Conservation (phyloP, 1,140 invertebrate genomes). For the Caerostris darwini region DNA sequence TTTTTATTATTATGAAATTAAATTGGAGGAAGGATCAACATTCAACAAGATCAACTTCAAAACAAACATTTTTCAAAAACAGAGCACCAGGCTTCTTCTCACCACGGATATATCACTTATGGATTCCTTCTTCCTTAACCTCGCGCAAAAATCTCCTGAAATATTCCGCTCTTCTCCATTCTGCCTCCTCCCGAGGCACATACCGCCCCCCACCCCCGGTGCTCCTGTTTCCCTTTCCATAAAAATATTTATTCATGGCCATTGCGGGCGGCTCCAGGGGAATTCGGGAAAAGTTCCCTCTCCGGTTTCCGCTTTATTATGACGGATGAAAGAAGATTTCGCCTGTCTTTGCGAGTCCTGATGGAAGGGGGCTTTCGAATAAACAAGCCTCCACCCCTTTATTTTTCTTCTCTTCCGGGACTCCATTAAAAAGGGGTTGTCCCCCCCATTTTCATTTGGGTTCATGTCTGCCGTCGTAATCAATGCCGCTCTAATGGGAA, state of each 20-base stretch:
- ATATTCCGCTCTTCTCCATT: background rate
- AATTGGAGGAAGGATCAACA: too few species aligned
- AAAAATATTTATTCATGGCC: slow-evolving; percentile 40
- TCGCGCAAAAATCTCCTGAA: too few species aligned
- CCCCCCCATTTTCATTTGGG: too few species aligned
- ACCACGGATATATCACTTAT: too few species aligned
- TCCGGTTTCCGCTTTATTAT: background rate
- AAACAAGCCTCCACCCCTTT: background rate
- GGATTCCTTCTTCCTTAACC: too few species aligned
- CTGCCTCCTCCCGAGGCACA: background rate
- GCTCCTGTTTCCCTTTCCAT: background rate
- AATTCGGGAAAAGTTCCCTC: background rate
- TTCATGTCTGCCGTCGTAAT: background rate
- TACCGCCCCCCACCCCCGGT: background rate
- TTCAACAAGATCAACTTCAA: too few species aligned
- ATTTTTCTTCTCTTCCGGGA: too few species aligned
- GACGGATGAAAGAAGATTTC: slow-evolving; percentile 38
- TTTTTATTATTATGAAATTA: too few species aligned
- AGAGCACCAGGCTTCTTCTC: too few species aligned
- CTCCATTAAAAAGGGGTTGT: too few species aligned
- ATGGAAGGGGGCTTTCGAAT: background rate
- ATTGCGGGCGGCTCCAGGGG: background rate
- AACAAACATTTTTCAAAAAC: too few species aligned
- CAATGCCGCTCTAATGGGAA: background rate
- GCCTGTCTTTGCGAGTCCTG: background rate